These are phyloP conservation scores for Tinamus guttatus DNA, from an alignment of 2,113 vertebrate species.

Conservation along the genomic window DNA sequence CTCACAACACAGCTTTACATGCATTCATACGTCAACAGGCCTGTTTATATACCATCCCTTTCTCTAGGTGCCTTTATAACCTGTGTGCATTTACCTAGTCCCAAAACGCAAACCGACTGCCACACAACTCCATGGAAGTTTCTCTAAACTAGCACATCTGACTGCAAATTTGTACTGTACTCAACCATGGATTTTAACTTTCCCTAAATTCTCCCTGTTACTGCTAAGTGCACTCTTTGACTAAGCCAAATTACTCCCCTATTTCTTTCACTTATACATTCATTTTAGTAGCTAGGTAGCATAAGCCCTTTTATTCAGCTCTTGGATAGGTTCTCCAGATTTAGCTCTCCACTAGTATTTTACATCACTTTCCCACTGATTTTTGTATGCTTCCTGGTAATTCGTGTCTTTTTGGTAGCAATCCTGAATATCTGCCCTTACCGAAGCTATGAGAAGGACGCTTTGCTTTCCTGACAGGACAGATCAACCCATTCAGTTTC, in stretches of 20 bases:
- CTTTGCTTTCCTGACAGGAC: not conserved
- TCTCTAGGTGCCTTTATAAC: not conserved
- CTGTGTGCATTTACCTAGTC: not conserved
- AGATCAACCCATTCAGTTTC: not conserved
- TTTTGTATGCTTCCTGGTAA: not conserved
- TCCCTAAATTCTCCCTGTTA: not conserved
- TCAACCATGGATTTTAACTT: not conserved
- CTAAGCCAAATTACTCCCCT: not conserved
- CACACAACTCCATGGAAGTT: not conserved
- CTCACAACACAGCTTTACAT: not conserved
- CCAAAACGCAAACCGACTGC: not conserved
- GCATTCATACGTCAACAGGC: not conserved
- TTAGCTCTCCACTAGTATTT: not conserved
- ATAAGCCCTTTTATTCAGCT: not conserved
- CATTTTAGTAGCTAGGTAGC: not conserved
- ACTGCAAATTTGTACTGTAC: not conserved
- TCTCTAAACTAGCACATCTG: not conserved
- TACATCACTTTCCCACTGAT: not conserved
- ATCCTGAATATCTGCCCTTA: not conserved
- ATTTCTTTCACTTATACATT: not conserved
- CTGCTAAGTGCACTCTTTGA: not conserved
- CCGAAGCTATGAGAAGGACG: not conserved
- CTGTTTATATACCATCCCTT: not conserved
- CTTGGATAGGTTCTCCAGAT: not conserved
- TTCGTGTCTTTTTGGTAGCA: accelerated